A percentile compares a stretch with the other conserved stretches of the same genome.
phyloP scores from a whole-genome alignment of 2,888 invertebrate genomes.

The Steinernema carpocapsae region DNA sequence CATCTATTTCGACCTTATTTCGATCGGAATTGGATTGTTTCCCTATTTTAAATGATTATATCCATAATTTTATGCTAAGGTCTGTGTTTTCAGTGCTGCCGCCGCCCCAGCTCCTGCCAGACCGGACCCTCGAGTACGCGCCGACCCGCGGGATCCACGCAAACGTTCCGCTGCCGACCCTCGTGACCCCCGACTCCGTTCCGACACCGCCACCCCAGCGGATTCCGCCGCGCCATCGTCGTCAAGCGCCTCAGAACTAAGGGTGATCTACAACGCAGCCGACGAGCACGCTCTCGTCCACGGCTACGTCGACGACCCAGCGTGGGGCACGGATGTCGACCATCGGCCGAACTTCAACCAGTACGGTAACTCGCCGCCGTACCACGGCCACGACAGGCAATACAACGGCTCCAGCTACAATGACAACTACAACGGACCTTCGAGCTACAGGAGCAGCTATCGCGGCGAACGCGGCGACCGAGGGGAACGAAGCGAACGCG shows the following conservation, averaged over 20 bases:
- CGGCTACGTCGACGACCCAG: slow-evolving; percentile 10
- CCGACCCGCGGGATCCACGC: background rate
- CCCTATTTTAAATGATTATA: too few relatives aligned
- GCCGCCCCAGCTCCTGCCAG: background rate
- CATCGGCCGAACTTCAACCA: slow-evolving; percentile 11
- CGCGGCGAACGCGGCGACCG: slow-evolving; percentile 13
- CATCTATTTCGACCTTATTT: too few relatives aligned
- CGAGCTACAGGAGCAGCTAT: slow-evolving; percentile 3
- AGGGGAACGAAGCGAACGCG: too few relatives aligned
- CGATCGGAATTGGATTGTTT: too few relatives aligned
- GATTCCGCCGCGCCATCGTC: background rate
- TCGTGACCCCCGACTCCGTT: too few relatives aligned
- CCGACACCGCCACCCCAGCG: background rate
- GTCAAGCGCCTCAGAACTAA: background rate
- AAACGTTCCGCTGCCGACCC: background rate
- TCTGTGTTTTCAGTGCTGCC: background rate
- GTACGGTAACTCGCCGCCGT: slow-evolving; percentile 5
- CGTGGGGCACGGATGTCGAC: slow-evolving; percentile 11
- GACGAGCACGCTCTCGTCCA: slow-evolving; percentile 1
- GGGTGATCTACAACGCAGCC: background rate
- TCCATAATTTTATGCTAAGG: too few relatives aligned
- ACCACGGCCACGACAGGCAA: slow-evolving; percentile 1
- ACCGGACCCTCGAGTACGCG: background rate
- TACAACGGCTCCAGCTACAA: slow-evolving; percentile 15
- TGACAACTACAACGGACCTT: background rate